Evolutionary conservation across 2,797 vertebrate genomes (phyloP).

Genomic region (Dromococcyx pavoninus): DNA sequence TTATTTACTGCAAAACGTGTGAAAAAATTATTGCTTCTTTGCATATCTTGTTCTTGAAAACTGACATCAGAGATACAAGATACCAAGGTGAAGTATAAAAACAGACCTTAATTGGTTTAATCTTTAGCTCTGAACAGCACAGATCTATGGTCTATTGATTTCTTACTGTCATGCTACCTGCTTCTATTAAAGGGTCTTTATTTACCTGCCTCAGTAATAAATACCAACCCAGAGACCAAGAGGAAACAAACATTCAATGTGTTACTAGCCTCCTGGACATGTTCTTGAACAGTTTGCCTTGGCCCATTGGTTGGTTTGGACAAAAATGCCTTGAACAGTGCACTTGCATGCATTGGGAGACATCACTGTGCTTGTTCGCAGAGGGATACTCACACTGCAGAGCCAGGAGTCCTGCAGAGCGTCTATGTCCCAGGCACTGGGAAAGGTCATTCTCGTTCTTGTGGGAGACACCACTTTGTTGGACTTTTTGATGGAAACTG

Average conservation of each 20-base stretch:
- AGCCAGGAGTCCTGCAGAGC: neutral
- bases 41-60: constrained; percentile 36
- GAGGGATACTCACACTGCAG: neutral
- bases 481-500: neutral
- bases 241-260: neutral
- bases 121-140: constrained; percentile 25
- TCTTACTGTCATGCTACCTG: neutral
- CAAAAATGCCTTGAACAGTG: neutral
- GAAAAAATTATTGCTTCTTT: constrained; percentile 30
- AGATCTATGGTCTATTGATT: neutral
- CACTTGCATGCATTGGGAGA: neutral
- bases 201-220: neutral
- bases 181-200: neutral
- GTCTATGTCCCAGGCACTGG: fast-evolving
- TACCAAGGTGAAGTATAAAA: neutral
- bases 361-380: neutral
- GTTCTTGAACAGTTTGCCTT: neutral
- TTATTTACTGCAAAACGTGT: constrained; percentile 23
- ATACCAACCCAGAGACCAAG: neutral
- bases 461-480: neutral
- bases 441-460: neutral
- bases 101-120: constrained; percentile 11
- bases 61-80: constrained; percentile 16
- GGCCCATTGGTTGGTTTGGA: neutral
- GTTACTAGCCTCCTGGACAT: neutral